Conservation (phyloP, 2,888 invertebrate species). For the Minunthozetes semirufus region DNA sequence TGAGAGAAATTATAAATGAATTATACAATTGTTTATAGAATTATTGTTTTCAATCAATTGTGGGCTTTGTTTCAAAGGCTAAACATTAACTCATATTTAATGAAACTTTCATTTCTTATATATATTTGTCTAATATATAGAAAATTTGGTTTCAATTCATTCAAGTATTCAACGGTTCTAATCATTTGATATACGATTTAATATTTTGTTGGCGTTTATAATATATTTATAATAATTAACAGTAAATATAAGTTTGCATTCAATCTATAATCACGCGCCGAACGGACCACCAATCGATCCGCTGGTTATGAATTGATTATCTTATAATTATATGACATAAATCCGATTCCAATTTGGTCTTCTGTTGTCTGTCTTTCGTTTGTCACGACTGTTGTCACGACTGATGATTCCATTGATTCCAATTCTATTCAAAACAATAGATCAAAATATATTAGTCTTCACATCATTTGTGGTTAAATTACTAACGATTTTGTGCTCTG, state of each 20-base stretch:
- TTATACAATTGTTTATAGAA: no score
- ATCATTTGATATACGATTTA: background rate
- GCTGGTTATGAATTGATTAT: background rate
- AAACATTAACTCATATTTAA: no score
- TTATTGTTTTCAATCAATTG: no score
- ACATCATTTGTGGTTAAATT: background rate
- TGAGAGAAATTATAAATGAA: no score
- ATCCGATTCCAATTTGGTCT: background rate
- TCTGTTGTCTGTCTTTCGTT: background rate
- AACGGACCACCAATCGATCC: background rate
- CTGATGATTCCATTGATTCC: conserved; percentile 5
- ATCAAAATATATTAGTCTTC: background rate
- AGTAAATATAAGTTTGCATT: conserved; percentile 2
- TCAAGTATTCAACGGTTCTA: background rate
- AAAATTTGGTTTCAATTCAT: background rate
- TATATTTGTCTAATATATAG: no score
- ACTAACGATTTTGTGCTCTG: background rate
- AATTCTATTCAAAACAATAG: background rate
- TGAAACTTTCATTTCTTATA: no score
- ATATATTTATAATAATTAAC: conserved; percentile 3
- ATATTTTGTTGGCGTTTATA: background rate
- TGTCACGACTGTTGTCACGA: background rate
- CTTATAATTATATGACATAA: background rate
- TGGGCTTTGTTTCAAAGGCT: no score
- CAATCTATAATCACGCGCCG: background rate